phyloP scores from a whole-genome alignment of 2,888 invertebrate species.

The Dryocosmus kuriphilus region DNA sequence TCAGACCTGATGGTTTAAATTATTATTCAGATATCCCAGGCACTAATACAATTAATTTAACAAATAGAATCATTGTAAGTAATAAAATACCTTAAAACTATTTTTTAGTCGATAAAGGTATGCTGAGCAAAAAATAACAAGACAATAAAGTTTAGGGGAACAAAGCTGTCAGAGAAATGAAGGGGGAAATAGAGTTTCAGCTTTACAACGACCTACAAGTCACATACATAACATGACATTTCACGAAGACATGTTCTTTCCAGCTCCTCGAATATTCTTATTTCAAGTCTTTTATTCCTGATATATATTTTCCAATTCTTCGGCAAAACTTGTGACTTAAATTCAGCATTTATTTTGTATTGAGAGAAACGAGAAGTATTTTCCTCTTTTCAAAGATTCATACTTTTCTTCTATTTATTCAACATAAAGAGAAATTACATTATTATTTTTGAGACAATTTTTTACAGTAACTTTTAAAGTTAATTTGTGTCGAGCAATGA shows the following conservation, averaged over 20 bases:
- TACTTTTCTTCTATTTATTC: not conserved
- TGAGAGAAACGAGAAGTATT: not conserved
- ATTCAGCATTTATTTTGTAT: constrained; percentile 11
- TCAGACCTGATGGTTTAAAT: not conserved
- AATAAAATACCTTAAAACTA: not conserved
- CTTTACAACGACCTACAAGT: not conserved
- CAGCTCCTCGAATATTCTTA: constrained; percentile 11
- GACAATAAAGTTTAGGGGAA: not conserved
- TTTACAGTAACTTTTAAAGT: not conserved
- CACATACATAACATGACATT: constrained; percentile 22
- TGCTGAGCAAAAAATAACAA: not conserved
- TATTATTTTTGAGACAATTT: no score
- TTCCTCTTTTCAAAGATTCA: not conserved
- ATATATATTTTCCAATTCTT: constrained; percentile 20
- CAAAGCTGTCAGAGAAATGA: not conserved
- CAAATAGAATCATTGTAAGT: not conserved
- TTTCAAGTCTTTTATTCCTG: not conserved
- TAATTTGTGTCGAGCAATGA: no score
- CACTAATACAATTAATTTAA: no score
- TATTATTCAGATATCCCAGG: no score
- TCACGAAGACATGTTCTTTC: constrained; percentile 28
- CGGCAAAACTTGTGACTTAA: not conserved
- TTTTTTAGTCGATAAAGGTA: not conserved
- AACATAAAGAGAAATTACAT: not conserved
- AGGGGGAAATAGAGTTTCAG: not conserved